Base-by-base conservation (phyloP, 2,113 vertebrate genomes). In the Gulo gulo region DNA sequence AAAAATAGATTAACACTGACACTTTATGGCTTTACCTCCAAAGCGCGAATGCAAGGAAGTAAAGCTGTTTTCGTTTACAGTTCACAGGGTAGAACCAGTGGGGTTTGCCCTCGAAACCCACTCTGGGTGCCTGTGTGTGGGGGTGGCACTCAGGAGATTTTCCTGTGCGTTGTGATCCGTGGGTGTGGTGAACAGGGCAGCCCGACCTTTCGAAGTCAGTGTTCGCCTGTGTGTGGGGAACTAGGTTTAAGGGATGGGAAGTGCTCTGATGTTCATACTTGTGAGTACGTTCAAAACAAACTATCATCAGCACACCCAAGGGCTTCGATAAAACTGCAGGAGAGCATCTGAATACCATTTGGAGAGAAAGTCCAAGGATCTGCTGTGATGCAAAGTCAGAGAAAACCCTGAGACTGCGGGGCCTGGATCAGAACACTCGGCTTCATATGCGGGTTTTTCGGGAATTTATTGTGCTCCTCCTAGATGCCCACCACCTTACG, bases 31-130 rank as follows among this genome's bases (percentile, higher is more conserved):
- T 88, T 84, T 91, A 47, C 74, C 88, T 86, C n/a, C 90, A 97
- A 96, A 93, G 52, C 26, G 55, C 76, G 21, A 63, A 91, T 11
- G 36, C 79, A 86, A 85, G 95, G 83, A 57, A 97, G 73, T 95
- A 83, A 94, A 97, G 93, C 31, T 93, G 24, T 36, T 87, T 88
- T 42, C 45, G 29, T 73, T 67, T 31, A 97, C 36, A 96, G 73
- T 67, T 93, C 97, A 7, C 78, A 86, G 78, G 96, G 63, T 85
- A 97, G 97, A 97, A 88, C 21, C 93, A 47, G 67, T 20, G 20
- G 73, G 74, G 78, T 96, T 97, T 96, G 71, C 74, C 83, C 96
- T 91, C 96, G 95, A 98, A 98, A 95, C 92, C 52, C 96, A 94
- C 89, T 95, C 81, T 84, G 82, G 96, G 93, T 90, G 13, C 2